phyloP scores from a whole-genome alignment of 1,140 invertebrate genomes.

The Drosophila pectinifera region DNA sequence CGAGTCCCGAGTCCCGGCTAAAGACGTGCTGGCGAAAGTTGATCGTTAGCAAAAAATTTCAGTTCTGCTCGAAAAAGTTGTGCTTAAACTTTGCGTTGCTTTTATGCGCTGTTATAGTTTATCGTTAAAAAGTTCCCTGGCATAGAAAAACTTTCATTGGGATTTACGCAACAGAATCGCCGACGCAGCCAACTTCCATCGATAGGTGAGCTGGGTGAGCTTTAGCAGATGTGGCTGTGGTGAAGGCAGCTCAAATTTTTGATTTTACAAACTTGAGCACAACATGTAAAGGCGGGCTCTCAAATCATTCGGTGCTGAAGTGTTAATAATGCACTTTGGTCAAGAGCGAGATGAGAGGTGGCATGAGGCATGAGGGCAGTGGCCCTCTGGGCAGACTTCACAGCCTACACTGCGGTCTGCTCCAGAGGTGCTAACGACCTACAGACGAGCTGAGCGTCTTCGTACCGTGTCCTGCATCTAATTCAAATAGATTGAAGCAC shows the following conservation, averaged over 20 bases:
- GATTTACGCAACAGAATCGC: conserved; percentile 26
- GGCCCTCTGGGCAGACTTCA: not conserved
- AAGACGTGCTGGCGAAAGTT: conserved; percentile 56
- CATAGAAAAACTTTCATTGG: conserved; percentile 33
- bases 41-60: conserved; percentile 74
- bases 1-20: conserved; percentile 44
- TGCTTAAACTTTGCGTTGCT: conserved; percentile 57
- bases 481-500: conserved; percentile 65
- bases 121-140: conserved; percentile 67
- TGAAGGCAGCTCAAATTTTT: conserved; percentile 13
- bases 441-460: conserved; percentile 35
- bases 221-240: not conserved
- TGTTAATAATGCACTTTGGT: conserved; percentile 73
- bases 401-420: conserved; percentile 29
- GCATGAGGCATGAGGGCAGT: conserved; percentile 28
- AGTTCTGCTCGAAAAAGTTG: conserved; percentile 58
- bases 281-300: conserved; percentile 2
- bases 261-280: conserved; percentile 2
- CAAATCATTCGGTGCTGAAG: conserved; percentile 43
- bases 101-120: conserved; percentile 76
- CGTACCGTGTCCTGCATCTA: conserved; percentile 48
- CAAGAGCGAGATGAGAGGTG: conserved; percentile 10
- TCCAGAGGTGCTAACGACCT: conserved; percentile 36
- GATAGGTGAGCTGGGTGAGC: conserved; percentile 18
- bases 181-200: conserved; percentile 9